These are phyloP conservation scores for Grantiella picta DNA, from an alignment of 2,113 vertebrate species.

Conservation along the genomic window DNA sequence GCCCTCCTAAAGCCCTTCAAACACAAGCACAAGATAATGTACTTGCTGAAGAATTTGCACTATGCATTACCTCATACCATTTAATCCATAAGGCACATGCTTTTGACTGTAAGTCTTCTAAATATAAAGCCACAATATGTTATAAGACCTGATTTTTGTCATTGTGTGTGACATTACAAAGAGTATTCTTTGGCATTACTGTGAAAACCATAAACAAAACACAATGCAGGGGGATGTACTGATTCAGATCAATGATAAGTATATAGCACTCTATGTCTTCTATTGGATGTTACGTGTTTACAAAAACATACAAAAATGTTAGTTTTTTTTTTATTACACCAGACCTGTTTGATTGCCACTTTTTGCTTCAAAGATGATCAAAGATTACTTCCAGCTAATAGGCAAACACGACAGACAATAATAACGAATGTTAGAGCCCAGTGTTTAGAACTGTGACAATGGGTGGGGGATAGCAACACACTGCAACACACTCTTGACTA, in stretches of 20 bases:
- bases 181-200: neutral
- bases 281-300: neutral
- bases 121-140: neutral
- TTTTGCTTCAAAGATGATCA: slow-evolving; percentile 2
- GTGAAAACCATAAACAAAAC: slow-evolving; percentile 29
- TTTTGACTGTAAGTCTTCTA: neutral
- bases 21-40: neutral
- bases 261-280: neutral
- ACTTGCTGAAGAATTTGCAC: neutral
- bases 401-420: neutral
- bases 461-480: neutral
- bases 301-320: neutral
- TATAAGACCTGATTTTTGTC: neutral
- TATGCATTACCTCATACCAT: neutral
- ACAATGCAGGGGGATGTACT: neutral
- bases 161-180: neutral
- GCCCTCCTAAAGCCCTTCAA: neutral
- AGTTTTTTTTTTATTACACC: neutral
- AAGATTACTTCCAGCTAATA: neutral
- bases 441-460: neutral
- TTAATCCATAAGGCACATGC: neutral
- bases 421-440: neutral
- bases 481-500: neutral
- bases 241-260: neutral
- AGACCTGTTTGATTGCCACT: neutral